These are phyloP conservation scores for Grantiella picta DNA, from an alignment of 2,113 vertebrate species.

Conservation along the genomic window DNA sequence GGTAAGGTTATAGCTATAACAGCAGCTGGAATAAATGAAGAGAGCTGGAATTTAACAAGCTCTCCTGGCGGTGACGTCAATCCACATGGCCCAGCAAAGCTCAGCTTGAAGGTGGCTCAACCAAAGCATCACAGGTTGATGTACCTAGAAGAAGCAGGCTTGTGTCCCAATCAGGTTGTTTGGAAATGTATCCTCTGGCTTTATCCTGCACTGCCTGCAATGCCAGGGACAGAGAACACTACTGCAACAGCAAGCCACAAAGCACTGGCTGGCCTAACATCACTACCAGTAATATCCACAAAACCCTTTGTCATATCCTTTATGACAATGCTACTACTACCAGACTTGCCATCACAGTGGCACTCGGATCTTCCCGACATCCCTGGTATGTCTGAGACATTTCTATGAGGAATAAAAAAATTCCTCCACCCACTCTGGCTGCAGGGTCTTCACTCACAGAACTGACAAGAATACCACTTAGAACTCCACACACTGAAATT, in stretches of 20 bases:
- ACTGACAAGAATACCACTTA: not conserved
- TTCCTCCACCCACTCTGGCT: not conserved
- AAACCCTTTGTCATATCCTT: not conserved
- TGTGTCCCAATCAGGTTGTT: not conserved
- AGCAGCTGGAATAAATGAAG: not conserved
- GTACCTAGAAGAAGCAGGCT: not conserved
- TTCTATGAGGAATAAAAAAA: not conserved
- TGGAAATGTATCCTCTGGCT: not conserved
- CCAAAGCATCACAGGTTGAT: not conserved
- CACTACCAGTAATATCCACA: not conserved
- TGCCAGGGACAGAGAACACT: rapidly evolving
- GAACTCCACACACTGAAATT: not conserved
- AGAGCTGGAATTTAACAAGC: not conserved
- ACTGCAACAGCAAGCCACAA: not conserved
- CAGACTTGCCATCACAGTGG: not conserved
- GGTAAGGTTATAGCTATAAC: not conserved
- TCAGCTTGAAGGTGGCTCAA: not conserved
- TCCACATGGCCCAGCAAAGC: not conserved
- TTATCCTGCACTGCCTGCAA: not conserved
- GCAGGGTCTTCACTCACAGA: not conserved
- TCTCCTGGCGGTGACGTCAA: not conserved
- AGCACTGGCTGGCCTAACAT: not conserved
- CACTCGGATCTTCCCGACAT: not conserved
- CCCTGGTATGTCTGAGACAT: not conserved
- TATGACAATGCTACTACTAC: not conserved